These are phyloP conservation scores for Datnioides undecimradiatus DNA, from an alignment of 2,113 vertebrate genomes.

Conservation along the genomic window DNA sequence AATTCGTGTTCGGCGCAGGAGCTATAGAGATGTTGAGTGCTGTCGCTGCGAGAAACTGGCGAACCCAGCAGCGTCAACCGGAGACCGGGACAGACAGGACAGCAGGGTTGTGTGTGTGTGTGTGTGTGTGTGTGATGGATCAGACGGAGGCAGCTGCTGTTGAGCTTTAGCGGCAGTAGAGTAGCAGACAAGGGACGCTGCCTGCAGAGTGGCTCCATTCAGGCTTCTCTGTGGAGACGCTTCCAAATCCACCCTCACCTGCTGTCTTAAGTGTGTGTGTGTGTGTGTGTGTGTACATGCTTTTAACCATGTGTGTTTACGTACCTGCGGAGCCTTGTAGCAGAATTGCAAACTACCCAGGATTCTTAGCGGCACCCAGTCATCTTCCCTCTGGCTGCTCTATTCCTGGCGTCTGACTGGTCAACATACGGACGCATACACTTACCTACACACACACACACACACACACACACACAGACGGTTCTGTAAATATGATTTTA, in stretches of 20 bases:
- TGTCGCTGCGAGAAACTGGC: conserved; percentile 43
- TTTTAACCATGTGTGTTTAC: conserved; percentile 10
- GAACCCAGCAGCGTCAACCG: conserved; percentile 28
- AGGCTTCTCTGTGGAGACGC: conserved; percentile 23
- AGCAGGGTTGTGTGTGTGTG: conserved; percentile 27
- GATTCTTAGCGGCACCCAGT: conserved; percentile 41
- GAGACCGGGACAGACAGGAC: conserved; percentile 29
- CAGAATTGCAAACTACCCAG: conserved; percentile 37
- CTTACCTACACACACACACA: not conserved
- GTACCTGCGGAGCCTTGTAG: conserved; percentile 53
- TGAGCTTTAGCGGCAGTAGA: conserved; percentile 40
- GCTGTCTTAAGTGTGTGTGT: not conserved
- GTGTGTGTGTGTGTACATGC: not conserved
- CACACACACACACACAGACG: not conserved
- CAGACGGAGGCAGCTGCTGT: conserved; percentile 49
- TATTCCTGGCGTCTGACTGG: conserved; percentile 44
- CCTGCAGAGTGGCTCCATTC: conserved; percentile 46
- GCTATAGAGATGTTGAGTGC: conserved; percentile 45
- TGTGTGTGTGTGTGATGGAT: conserved; percentile 7
- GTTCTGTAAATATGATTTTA: conserved; percentile 33
- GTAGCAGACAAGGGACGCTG: conserved; percentile 19
- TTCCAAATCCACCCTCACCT: conserved; percentile 39
- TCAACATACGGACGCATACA: not conserved
- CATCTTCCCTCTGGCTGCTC: conserved; percentile 39
- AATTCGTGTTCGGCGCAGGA: conserved; percentile 52